Evolutionary conservation across 2,797 vertebrate species (phyloP).

Genomic region (Phaenicophaeus curvirostris): DNA sequence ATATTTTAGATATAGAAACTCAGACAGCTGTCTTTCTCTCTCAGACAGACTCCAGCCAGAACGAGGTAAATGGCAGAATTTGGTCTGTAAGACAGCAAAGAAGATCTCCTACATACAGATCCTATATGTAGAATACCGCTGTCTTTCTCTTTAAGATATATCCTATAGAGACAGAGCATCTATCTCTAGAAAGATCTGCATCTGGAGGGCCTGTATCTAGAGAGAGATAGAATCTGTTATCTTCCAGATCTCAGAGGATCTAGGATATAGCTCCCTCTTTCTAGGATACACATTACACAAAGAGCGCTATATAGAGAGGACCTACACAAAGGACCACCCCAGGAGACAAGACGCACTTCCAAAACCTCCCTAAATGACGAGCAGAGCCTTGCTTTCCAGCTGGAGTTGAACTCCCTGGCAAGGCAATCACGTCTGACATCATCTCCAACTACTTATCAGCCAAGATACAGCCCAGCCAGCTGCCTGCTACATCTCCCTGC

Average conservation of each 20-base stretch:
- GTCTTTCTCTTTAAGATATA: not conserved
- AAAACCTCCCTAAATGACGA: not conserved
- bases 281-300: not conserved
- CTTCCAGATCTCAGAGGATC: not conserved
- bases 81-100: not conserved
- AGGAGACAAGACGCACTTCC: not conserved
- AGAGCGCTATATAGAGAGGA: not conserved
- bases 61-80: not conserved
- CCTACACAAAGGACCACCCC: slow-evolving; percentile 24
- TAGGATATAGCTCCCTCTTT: not conserved
- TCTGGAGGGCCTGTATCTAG: not conserved
- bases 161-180: not conserved
- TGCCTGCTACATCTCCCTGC: slow-evolving; percentile 5
- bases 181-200: not conserved
- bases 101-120: not conserved
- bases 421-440: not conserved
- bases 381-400: slow-evolving; percentile 16
- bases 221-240: not conserved
- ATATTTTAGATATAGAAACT: not conserved
- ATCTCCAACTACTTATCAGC: slow-evolving; percentile 58
- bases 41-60: not conserved
- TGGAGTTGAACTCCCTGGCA: slow-evolving; percentile 28
- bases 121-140: not conserved
- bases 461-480: slow-evolving; percentile 37
- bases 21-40: too few species aligned